Base-by-base conservation (phyloP, 2,888 invertebrate genomes). In the Trachelus stipa region DNA sequence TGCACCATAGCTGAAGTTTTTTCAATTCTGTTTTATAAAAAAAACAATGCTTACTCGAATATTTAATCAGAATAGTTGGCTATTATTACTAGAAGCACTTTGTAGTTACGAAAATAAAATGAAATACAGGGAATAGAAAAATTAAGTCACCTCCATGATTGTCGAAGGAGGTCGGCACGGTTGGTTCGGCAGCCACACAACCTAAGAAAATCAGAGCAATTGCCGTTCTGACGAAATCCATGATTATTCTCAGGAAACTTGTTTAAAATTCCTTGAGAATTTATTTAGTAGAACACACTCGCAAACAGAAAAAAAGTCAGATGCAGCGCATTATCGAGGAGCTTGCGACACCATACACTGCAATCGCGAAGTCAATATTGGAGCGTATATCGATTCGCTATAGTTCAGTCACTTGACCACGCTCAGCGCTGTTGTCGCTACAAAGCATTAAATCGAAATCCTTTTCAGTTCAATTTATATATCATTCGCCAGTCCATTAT, bases 351-450 rank as follows among this genome's bases (percentile, higher is more conserved):
- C 86, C 86, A 83, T 85, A 84, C 86, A 68, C 56, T 34, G 74
- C 83, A 81, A 83, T 85, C 85, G 83, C 81, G 82, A 77, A 91
- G 91, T 91, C 91, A 91, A 91, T 91, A 91, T 91, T 91, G 89
- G 88, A 91, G 90, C 86, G 88, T 88, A 91, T 91, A 91, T 91
- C 91, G 91, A 91, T 91, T 90, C 87, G 90, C 84, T 83, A 80
- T 85, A 84, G 84, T 88, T 79, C 75, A 81, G 78, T 87, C 88
- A 87, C 84, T 82, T 77, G 56, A 76, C 83, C 73, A 79, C 76
- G 15, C 74, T 84, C 11, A 84, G 83, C 86, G 86, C 86, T 84
- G 75, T 71, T 74, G 73, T 78, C 76, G 76, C 79, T 33, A 69
- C 69, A 69, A 37, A 37, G 37, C 37, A 37, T 37, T 37, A 37